Percentiles rank a stretch among this genome's conserved stretches.
Evolutionary conservation across 2,797 vertebrate genomes (phyloP).

Genomic region (Pogonophryne albipinna): DNA sequence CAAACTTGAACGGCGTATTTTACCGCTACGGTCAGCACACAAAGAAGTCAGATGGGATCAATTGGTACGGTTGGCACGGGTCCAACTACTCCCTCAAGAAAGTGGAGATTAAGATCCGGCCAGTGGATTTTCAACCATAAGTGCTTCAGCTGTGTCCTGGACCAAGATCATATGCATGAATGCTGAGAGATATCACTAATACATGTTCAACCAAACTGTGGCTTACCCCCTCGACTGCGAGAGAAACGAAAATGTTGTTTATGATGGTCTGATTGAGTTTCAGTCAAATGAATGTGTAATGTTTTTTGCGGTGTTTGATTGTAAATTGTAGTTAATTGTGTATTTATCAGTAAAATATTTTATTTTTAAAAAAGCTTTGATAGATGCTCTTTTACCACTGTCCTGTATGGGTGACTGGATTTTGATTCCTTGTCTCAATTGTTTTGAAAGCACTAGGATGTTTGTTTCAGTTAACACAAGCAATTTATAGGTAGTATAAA

Average conservation of each 20-base stretch:
- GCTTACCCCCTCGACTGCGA: constrained; percentile 51
- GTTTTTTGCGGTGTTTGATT: constrained; percentile 77
- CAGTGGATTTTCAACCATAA: constrained; percentile 90
- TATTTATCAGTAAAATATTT: constrained; percentile 86
- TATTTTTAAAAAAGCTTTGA: constrained; percentile 78
- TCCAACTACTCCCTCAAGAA: constrained; percentile 94
- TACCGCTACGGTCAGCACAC: constrained; percentile 91
- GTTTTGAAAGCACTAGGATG: constrained; percentile 66
- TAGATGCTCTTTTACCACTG: constrained; percentile 76
- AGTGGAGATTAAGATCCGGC: constrained; percentile 97
- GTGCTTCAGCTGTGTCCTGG: constrained; percentile 53
- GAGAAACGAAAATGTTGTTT: constrained; percentile 57
- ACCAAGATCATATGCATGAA: constrained; percentile 49
- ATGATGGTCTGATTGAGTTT: constrained; percentile 64
- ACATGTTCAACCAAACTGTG: constrained; percentile 55
- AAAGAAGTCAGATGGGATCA: constrained; percentile 92
- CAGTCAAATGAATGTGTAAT: constrained; percentile 79
- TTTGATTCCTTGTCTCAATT: constrained; percentile 56
- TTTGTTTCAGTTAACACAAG: constrained; percentile 56
- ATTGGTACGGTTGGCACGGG: constrained; percentile 97
- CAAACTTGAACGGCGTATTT: constrained; percentile 95
- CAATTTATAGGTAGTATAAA: constrained; percentile 24
- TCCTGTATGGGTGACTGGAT: constrained; percentile 64
- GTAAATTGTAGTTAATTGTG: constrained; percentile 85
- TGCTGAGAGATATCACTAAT: constrained; percentile 58